Evolutionary conservation across 1,140 invertebrate genomes (phyloP), one percentile per base, ranked within the genome.

Genomic region (Drosophila cardini): DNA sequence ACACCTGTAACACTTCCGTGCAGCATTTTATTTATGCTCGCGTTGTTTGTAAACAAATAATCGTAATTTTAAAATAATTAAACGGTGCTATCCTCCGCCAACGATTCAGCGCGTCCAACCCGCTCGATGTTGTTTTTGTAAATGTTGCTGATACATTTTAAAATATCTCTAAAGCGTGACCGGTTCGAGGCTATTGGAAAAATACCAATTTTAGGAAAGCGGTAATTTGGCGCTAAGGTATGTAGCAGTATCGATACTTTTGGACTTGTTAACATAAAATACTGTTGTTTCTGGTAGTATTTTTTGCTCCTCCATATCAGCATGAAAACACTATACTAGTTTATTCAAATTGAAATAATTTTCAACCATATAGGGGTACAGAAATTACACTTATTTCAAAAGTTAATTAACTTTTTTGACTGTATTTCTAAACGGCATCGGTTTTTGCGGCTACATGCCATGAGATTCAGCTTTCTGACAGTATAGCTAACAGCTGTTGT

Each of bases 41-140:
- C 18, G 53, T 73, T 75, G 72, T 71, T 70, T 70, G 67, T 71
- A 71, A 75, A 75, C 67, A 75, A 75, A 75, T 75, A 71, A 72
- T 63, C 67, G 67, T 75, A 71, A 71, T 40, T 58, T 34, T 64
- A 75, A 72, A 71, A 75, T 75, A 75, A 75, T 72, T 75, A 46
- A 71, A 71, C 72, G 45, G 53, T 69, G 34, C 15, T 57, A 53
- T 58, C 32, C 9, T 75, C 53, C 72, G 72, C 53, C 16, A 75
- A 58, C 58, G 70, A 60, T 57, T 52, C 46, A 55, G 53, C 68
- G 58, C 72, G 72, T 71, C 60, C 21, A 32, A 75, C 53, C 72
- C 71, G 71, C 64, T 69, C 56, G 48, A 56, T 18, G 48, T 73
- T 73, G 71, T 73, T 69, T 60, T 69, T 73, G 65, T 73, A 56